Percentiles rank a stretch among this genome's conserved stretches.
phyloP scores from a whole-genome alignment of 2,888 invertebrate genomes.

The Hymenopus coronatus region DNA sequence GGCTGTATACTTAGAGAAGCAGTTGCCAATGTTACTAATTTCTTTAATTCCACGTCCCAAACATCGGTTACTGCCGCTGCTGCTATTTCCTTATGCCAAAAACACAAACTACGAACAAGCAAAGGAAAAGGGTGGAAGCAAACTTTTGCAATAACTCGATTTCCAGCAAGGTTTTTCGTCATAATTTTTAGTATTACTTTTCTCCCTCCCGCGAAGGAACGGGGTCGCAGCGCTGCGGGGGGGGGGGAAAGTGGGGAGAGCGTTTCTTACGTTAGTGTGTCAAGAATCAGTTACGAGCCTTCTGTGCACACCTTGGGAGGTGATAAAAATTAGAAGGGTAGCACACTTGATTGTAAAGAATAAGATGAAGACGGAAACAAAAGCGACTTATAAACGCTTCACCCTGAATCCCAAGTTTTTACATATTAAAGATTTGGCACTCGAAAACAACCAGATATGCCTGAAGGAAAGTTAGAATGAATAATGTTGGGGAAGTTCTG shows the following conservation, averaged over 20 bases:
- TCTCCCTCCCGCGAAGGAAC: background rate
- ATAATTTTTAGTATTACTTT: conserved; percentile 26
- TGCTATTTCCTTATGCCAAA: conserved; percentile 21
- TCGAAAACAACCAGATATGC: background rate
- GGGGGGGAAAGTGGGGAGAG: no score
- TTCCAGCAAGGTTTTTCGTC: conserved; percentile 24
- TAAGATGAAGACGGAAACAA: background rate
- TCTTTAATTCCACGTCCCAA: conserved; percentile 21
- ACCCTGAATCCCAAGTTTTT: background rate
- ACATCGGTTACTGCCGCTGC: conserved; percentile 21
- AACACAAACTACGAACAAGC: background rate
- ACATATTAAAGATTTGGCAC: background rate
- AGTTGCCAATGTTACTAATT: conserved; percentile 13
- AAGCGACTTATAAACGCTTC: background rate
- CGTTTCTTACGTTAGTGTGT: background rate
- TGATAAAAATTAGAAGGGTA: conserved; percentile 20
- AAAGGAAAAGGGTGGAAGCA: background rate
- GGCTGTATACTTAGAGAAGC: background rate
- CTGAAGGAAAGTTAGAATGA: no score
- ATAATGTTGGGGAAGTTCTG: no score
- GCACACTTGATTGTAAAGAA: background rate
- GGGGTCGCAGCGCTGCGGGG: background rate
- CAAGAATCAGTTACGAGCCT: background rate
- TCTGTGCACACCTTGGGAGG: conserved; percentile 19
- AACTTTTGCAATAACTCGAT: conserved; percentile 28